These are phyloP conservation scores for Choloepus hoffmanni DNA, from an alignment of 2,113 vertebrate genomes.

Conservation along the genomic window DNA sequence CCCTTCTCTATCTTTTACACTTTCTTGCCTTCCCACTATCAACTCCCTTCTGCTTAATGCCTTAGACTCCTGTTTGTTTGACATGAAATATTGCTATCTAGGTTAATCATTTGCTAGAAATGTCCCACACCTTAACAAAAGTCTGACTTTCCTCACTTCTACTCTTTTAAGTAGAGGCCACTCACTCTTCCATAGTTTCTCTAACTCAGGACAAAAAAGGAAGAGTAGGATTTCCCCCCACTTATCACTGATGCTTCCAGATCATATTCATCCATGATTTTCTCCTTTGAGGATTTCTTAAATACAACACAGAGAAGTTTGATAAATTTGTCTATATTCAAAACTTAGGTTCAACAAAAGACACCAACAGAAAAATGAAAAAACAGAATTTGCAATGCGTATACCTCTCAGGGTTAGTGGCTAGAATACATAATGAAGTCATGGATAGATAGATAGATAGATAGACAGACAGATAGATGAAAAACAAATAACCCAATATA, in stretches of 20 bases:
- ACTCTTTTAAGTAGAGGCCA: neutral
- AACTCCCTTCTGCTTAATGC: neutral
- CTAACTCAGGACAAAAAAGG: neutral
- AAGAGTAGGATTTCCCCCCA: neutral
- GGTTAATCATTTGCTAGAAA: neutral
- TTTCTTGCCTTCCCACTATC: neutral
- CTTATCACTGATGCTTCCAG: neutral
- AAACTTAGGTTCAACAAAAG: neutral
- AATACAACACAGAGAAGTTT: neutral
- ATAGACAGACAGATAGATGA: neutral
- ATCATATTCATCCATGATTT: neutral
- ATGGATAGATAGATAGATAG: neutral
- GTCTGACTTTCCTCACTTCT: neutral
- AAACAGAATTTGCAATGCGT: neutral
- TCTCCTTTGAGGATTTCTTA: conserved; percentile 16
- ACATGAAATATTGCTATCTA: neutral
- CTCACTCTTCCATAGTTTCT: neutral
- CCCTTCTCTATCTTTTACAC: neutral
- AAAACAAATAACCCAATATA: neutral
- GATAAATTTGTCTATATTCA: neutral
- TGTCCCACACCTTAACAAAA: neutral
- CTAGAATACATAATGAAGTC: neutral
- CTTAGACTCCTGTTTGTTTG: neutral
- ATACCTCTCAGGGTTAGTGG: neutral
- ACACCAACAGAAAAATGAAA: neutral